phyloP scores from a whole-genome alignment of 2,797 vertebrate species.

The Sarcoramphus papa region DNA sequence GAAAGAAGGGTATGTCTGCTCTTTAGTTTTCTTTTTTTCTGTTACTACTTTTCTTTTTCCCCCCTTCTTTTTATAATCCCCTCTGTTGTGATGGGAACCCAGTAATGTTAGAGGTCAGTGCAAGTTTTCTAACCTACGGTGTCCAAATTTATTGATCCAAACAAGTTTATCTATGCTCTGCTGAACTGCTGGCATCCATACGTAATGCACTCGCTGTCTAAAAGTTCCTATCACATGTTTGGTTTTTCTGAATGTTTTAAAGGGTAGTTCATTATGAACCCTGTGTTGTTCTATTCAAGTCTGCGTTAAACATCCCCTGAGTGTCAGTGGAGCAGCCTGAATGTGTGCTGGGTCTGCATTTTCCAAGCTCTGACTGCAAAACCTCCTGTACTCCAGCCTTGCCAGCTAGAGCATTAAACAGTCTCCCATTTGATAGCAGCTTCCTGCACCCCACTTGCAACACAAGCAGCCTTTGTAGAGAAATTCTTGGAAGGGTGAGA shows the following conservation, averaged over 20 bases:
- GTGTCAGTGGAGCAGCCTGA: not conserved
- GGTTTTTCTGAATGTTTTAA: not conserved
- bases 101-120: not conserved
- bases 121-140: not conserved
- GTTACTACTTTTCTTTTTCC: not conserved
- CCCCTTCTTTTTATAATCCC: not conserved
- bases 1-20: not conserved
- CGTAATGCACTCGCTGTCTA: not conserved
- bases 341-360: not conserved
- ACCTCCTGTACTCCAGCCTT: not conserved
- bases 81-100: not conserved
- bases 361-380: not conserved
- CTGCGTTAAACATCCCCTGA: not conserved
- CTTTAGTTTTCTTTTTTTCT: not conserved
- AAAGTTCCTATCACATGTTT: not conserved
- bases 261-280: not conserved
- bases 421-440: conserved; percentile 6
- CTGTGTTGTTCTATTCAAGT: not conserved
- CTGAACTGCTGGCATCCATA: not conserved
- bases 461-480: conserved; percentile 47
- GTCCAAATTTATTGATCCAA: not conserved
- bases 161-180: not conserved
- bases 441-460: not conserved
- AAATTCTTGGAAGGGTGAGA: conserved; percentile 56
- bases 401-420: not conserved